phyloP scores from a whole-genome alignment of 2,888 invertebrate genomes.

The Cyclophora albipunctata region DNA sequence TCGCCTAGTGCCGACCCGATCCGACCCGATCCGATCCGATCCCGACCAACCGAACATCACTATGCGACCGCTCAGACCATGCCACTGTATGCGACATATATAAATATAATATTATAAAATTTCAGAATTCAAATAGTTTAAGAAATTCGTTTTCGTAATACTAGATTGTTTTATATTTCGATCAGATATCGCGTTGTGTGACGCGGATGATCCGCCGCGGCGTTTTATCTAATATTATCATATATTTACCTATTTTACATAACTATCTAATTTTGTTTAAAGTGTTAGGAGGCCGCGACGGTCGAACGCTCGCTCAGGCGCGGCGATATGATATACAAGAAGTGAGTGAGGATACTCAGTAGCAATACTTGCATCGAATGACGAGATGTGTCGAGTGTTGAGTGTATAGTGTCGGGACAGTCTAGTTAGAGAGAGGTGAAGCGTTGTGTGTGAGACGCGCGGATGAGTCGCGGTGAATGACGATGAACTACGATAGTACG shows the following conservation, averaged over 20 bases:
- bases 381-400: conserved; percentile 17
- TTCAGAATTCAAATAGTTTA: conserved; percentile 58
- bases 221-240: conserved; percentile 7
- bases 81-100: conserved; percentile 43
- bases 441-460: conserved; percentile 39
- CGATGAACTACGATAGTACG: conserved; percentile 58
- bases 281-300: conserved; percentile 12
- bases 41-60: conserved; percentile 22
- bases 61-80: conserved; percentile 34
- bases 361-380: no score
- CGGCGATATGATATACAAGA: conserved; percentile 30
- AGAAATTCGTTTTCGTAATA: conserved; percentile 65
- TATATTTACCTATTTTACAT: conserved; percentile 18
- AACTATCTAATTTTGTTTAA: conserved; percentile 18
- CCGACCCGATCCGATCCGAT: background rate
- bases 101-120: conserved; percentile 57
- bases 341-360: conserved; percentile 50
- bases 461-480: conserved; percentile 35
- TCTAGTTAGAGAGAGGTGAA: conserved; percentile 29
- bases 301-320: conserved; percentile 25
- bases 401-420: conserved; percentile 2
- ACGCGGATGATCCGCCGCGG: conserved; percentile 16
- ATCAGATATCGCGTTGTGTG: conserved; percentile 28
- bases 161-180: conserved; percentile 36
- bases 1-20: conserved; percentile 28